phyloP scores from a whole-genome alignment of 2,113 vertebrate species.

The Marmota flaviventris region DNA sequence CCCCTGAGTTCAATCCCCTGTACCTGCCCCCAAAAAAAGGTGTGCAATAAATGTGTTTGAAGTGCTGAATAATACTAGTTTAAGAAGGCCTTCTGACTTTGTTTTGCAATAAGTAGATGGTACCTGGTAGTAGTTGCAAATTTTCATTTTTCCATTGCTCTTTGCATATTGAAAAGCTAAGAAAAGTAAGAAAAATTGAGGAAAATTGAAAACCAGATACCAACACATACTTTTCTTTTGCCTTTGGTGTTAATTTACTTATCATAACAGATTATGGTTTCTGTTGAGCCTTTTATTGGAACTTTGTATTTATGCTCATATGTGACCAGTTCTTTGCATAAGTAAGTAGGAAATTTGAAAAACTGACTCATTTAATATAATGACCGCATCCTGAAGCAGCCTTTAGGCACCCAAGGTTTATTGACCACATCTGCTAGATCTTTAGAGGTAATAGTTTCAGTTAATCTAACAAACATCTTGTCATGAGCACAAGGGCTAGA shows the following conservation, averaged over 20 bases:
- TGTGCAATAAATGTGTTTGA: not conserved
- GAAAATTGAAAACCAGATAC: not conserved
- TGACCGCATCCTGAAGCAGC: not conserved
- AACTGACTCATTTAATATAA: not conserved
- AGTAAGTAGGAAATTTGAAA: constrained; percentile 46
- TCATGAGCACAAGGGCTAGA: not conserved
- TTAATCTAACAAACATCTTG: constrained; percentile 44
- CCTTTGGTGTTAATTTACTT: constrained; percentile 42
- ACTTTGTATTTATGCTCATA: not conserved
- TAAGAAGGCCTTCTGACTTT: constrained; percentile 18
- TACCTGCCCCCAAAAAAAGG: too few relatives aligned
- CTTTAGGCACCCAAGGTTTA: not conserved
- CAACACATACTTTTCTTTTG: not conserved
- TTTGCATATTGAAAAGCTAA: not conserved
- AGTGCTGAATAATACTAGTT: constrained; percentile 1
- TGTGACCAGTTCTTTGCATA: not conserved
- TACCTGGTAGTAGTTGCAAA: not conserved
- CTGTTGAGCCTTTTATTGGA: constrained; percentile 15
- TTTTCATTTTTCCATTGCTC: constrained; percentile 20
- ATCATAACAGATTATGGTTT: not conserved
- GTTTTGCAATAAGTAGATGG: not conserved
- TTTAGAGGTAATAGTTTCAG: constrained; percentile 57
- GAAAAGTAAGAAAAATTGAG: not conserved
- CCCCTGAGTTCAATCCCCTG: too few relatives aligned
- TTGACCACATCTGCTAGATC: constrained; percentile 46